These are phyloP conservation scores for Hylaeus anthracinus DNA, from an alignment of 1,140 invertebrate genomes.

Conservation along the genomic window DNA sequence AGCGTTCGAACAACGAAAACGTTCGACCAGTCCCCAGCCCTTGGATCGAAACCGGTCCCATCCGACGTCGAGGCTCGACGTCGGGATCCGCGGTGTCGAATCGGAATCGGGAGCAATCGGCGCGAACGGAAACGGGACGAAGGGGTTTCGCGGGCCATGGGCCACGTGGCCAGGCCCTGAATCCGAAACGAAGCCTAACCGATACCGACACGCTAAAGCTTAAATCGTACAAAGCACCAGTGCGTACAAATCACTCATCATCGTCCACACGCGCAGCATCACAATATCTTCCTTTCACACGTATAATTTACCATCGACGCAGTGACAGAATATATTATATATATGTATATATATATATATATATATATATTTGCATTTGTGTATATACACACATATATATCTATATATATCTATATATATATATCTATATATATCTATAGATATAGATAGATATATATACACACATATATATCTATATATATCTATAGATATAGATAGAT, in stretches of 20 bases:
- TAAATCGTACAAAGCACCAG: conserved; percentile 54
- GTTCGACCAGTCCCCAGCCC: too few species aligned
- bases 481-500: conserved; percentile 39
- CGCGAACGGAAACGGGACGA: neutral
- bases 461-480: neutral
- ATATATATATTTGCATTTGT: conserved; percentile 4
- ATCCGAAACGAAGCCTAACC: conserved; percentile 3
- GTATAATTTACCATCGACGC: conserved; percentile 49
- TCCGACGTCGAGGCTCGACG: too few species aligned
- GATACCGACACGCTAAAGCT: conserved; percentile 39
- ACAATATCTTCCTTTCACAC: conserved; percentile 38
- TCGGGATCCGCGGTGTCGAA: too few species aligned
- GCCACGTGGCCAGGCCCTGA: neutral
- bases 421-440: neutral
- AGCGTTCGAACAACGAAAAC: too few species aligned
- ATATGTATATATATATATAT: conserved; percentile 8
- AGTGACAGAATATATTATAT: conserved; percentile 58
- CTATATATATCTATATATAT: conserved; percentile 5
- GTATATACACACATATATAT: conserved; percentile 25
- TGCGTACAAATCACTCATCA: conserved; percentile 48
- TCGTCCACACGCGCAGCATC: conserved; percentile 34
- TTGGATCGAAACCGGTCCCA: too few species aligned
- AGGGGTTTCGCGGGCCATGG: neutral
- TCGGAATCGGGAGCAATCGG: neutral
- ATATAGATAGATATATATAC: neutral